Evolutionary conservation across 2,113 vertebrate genomes (phyloP), one percentile per base, ranked within the genome.

Genomic region (Tyto alba): DNA sequence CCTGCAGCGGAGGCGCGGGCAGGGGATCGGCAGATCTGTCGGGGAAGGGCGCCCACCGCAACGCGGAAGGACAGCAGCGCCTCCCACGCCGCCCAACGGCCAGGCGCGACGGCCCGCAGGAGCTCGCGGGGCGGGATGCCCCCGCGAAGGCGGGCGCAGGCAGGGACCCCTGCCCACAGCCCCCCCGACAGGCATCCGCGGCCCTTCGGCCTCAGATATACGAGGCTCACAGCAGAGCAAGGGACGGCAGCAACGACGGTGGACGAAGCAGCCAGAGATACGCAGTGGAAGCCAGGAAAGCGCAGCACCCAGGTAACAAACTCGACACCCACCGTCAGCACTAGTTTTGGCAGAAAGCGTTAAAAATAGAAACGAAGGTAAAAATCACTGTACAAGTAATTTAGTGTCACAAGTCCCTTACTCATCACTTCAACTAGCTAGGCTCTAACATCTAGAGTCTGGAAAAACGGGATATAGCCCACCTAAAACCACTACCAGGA

Each of bases 41-140:
- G 26, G 36, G 43, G 43, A 50, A 25, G 13, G 13, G 50, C 9
- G 2, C 4, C 62, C 68, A 30, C 14, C 4, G 1, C 3, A 13
- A 47, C 0, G 4, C 36, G 41, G 36, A 48, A 22, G 52, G 72
- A 26, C 29, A 26, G 45, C 29, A 26, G 45, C 1, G 1, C 11
- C 18, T 25, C n/a, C 27, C 32, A 8, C 1, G 1, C 38, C 15
- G 25, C 6, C 4, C 22, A 40, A 16, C 6, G 1, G 62, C 76
- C n/a, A 2, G 5, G 27, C 7, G 43, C 6, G 12, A 52, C 1
- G 2, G 23, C 27, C 19, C 1, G 3, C 38, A 3, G 27, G 10
- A 85, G 45, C 59, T 26, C 0, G 19, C 5, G 1, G 43, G 50
- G 40, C 41, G 9, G 20, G 47, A 29, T 14, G n/a, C 16, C 29